Conservation (phyloP, 1,140 invertebrate species). For the Acromyrmex echinatior region DNA sequence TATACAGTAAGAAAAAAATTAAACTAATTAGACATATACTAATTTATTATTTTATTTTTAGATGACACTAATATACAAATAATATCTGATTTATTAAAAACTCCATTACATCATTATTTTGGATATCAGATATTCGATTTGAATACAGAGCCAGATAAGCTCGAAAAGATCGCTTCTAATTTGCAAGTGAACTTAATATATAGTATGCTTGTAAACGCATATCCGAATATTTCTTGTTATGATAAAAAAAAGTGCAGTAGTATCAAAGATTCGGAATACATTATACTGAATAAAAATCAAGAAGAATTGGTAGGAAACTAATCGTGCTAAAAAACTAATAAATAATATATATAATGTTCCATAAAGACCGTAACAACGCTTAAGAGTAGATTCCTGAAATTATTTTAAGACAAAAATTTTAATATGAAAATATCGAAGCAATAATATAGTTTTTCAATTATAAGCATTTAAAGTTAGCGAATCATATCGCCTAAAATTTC, state of each 20-base stretch:
- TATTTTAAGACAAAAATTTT: too few relatives aligned
- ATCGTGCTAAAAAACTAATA: too few relatives aligned
- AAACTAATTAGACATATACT: background rate
- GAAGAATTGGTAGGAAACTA: slow-evolving; percentile 63
- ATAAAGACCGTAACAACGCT: too few relatives aligned
- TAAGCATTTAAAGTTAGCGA: too few relatives aligned
- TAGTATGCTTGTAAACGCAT: slow-evolving; percentile 87
- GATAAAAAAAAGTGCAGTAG: slow-evolving; percentile 70
- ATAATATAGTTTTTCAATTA: too few relatives aligned
- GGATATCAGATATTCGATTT: slow-evolving; percentile 88
- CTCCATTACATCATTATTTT: slow-evolving; percentile 82
- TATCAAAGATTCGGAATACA: slow-evolving; percentile 77
- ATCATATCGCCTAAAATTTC: too few relatives aligned
- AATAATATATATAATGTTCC: too few relatives aligned
- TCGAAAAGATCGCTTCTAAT: slow-evolving; percentile 87
- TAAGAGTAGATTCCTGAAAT: too few relatives aligned
- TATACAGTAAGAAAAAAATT: background rate
- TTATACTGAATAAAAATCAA: slow-evolving; percentile 78
- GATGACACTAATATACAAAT: slow-evolving; percentile 64
- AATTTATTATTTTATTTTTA: slow-evolving; percentile 58
- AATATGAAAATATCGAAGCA: too few relatives aligned
- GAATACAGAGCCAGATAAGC: slow-evolving; percentile 86
- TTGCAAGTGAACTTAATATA: slow-evolving; percentile 88
- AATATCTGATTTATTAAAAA: slow-evolving; percentile 75
- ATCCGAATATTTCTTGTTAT: slow-evolving; percentile 84